Evolutionary conservation across 2,888 invertebrate species (phyloP).

Genomic region (Habroteleia sp.): DNA sequence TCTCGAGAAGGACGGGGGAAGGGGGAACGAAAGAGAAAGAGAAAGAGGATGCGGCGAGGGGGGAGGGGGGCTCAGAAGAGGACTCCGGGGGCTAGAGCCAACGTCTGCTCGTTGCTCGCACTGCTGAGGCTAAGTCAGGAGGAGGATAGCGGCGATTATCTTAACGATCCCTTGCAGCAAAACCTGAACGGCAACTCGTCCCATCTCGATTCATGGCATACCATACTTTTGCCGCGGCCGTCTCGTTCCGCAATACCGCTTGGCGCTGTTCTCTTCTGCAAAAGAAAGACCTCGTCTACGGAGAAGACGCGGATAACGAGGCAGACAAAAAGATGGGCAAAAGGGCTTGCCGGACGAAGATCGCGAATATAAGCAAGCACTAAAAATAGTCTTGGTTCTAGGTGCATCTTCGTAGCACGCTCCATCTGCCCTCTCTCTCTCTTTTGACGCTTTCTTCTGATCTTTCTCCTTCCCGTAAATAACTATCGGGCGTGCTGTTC

Average conservation of each 20-base stretch:
- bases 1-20: constrained; percentile 16
- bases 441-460: constrained; percentile 1
- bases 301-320: constrained; percentile 43
- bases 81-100: constrained; percentile 57
- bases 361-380: not conserved
- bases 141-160: constrained; percentile 80
- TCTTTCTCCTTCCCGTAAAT: constrained; percentile 58
- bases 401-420: constrained; percentile 16
- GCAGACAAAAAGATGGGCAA: constrained; percentile 6
- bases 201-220: constrained; percentile 64
- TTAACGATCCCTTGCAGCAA: constrained; percentile 80
- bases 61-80: constrained; percentile 33
- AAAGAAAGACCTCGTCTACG: constrained; percentile 65
- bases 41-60: constrained; percentile 12
- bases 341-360: not conserved
- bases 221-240: constrained; percentile 41
- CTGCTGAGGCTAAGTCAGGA: constrained; percentile 78
- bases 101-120: constrained; percentile 59
- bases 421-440: no score
- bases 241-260: constrained; percentile 51
- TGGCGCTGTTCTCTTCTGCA: constrained; percentile 62
- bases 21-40: constrained; percentile 49
- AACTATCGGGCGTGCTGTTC: constrained; percentile 60
- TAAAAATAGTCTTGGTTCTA: constrained; percentile 42
- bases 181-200: constrained; percentile 80